Percentiles rank a stretch among this genome's conserved stretches.
Conservation (phyloP, 2,797 vertebrate genomes). For the Spheniscus humboldti region DNA sequence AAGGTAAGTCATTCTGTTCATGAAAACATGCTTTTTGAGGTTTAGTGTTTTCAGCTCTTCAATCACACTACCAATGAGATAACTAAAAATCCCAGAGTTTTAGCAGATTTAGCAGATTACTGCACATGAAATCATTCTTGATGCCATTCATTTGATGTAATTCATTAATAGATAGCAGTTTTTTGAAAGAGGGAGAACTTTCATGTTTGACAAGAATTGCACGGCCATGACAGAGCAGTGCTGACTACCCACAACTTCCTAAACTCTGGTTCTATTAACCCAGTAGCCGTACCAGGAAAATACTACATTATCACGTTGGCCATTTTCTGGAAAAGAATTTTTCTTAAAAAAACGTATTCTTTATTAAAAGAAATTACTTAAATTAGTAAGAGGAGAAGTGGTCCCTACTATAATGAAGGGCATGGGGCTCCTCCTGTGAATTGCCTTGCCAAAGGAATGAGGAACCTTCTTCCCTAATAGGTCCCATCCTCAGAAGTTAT, state of each 20-base stretch:
- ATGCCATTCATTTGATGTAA: not conserved
- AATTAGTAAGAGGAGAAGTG: not conserved
- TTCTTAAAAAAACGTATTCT: not conserved
- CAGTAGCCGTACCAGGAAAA: not conserved
- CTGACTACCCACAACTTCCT: not conserved
- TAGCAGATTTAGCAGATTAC: not conserved
- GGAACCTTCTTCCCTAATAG: not conserved
- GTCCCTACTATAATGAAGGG: not conserved
- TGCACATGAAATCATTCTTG: not conserved
- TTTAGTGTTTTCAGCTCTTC: not conserved
- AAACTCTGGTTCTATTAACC: not conserved
- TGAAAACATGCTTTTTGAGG: not conserved
- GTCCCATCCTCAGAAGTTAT: not conserved
- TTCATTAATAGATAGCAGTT: not conserved
- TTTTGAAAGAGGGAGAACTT: not conserved
- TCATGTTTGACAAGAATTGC: not conserved
- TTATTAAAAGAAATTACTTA: not conserved
- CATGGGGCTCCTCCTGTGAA: not conserved
- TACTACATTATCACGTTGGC: not conserved
- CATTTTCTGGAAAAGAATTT: not conserved
- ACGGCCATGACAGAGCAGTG: not conserved
- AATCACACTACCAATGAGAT: not conserved
- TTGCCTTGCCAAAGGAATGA: not conserved
- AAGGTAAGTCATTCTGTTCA: not conserved
- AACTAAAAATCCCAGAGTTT: not conserved